A percentile compares a stretch with the other conserved stretches of the same genome.
phyloP scores from a whole-genome alignment of 1,140 invertebrate genomes.

The Hylaeus volcanicus region DNA sequence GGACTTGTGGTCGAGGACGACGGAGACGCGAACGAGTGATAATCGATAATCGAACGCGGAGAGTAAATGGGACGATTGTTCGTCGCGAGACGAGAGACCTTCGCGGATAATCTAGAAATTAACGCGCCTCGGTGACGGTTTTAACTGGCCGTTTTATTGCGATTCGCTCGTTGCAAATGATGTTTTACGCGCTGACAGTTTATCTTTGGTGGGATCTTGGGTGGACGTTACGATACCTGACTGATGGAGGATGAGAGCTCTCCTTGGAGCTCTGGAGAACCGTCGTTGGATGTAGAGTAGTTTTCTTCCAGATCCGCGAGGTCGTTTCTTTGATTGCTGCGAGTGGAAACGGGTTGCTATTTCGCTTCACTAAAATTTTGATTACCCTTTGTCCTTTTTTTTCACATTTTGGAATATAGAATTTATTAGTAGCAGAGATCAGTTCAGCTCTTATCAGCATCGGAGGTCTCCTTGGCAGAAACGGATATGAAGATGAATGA shows the following conservation, averaged over 20 bases:
- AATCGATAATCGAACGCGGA: constrained; percentile 34
- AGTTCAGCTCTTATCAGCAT: not conserved
- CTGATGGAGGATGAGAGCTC: not conserved
- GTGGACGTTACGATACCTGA: not conserved
- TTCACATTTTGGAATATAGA: too few relatives aligned
- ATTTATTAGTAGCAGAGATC: not conserved
- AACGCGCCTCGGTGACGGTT: not conserved
- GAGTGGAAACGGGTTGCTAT: not conserved
- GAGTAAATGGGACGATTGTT: not conserved
- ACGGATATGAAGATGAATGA: not conserved
- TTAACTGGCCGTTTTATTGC: not conserved
- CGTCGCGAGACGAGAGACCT: not conserved
- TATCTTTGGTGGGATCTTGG: constrained; percentile 13
- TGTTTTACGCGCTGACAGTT: constrained; percentile 4
- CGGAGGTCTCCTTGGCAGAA: not conserved
- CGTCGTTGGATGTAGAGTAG: not conserved
- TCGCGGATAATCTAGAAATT: not conserved
- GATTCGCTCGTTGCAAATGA: not conserved
- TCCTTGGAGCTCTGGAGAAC: not conserved
- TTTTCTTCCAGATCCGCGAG: not conserved
- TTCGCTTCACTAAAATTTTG: too few relatives aligned
- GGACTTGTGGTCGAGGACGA: constrained; percentile 16
- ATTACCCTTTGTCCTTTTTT: not conserved
- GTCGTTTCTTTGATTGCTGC: not conserved
- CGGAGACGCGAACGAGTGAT: constrained; percentile 32